phyloP scores from a whole-genome alignment of 2,888 invertebrate genomes.

The Candidula unifasciata region DNA sequence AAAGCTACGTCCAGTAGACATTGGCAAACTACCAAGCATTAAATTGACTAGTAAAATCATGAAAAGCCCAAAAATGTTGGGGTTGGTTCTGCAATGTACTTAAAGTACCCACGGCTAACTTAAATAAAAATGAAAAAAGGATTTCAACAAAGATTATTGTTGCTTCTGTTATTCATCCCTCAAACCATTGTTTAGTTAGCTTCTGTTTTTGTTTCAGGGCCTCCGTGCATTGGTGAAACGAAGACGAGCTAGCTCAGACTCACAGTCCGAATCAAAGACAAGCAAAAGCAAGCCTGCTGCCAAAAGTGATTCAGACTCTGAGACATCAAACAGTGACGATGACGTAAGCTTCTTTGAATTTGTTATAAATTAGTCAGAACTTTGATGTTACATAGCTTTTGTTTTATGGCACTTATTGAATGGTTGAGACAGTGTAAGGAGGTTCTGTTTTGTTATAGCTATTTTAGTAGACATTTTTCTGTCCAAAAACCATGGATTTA shows the following conservation, averaged over 20 bases:
- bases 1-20: no score
- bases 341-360: slow-evolving; percentile 65
- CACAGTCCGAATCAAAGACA: slow-evolving; percentile 57
- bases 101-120: no score
- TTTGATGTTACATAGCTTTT: neutral
- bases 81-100: no score
- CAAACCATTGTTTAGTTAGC: neutral
- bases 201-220: slow-evolving; percentile 61
- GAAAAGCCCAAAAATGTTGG: no score
- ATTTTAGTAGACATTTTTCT: no score
- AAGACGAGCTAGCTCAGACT: slow-evolving; percentile 66
- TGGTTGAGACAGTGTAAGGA: no score
- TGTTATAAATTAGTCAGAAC: neutral
- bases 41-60: no score
- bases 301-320: slow-evolving; percentile 70
- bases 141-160: neutral
- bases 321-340: slow-evolving; percentile 76
- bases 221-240: slow-evolving; percentile 72
- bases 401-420: no score
- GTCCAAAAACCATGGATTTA: no score
- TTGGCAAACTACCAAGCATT: no score
- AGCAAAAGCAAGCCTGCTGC: slow-evolving; percentile 52
- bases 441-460: no score
- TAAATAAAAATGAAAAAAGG: neutral
- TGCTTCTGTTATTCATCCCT: neutral